Percentiles rank a stretch among this genome's conserved stretches.
phyloP scores from a whole-genome alignment of 1,140 invertebrate species.

The Platyura marginata region DNA sequence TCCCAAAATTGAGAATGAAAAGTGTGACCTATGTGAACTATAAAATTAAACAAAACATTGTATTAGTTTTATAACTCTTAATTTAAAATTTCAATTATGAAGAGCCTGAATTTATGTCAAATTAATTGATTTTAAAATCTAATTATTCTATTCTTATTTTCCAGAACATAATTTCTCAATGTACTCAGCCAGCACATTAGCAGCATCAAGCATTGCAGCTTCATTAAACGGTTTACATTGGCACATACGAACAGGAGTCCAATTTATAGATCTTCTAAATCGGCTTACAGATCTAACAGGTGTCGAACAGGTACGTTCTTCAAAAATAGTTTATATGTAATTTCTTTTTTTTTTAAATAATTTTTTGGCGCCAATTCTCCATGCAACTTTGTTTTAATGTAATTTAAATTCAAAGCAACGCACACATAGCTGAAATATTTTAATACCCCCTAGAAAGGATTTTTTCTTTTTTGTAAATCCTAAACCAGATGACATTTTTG shows the following conservation, averaged over 20 bases:
- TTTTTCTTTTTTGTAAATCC: not conserved
- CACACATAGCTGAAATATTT: not conserved
- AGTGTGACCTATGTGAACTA: not conserved
- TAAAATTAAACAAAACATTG: too few species aligned
- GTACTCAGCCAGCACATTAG: conserved; percentile 74
- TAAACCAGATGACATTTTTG: too few species aligned
- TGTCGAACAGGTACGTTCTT: conserved; percentile 17
- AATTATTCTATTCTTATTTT: conserved; percentile 24
- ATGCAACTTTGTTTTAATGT: not conserved
- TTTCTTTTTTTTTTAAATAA: not conserved
- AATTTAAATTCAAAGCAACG: not conserved
- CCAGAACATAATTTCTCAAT: conserved; percentile 75
- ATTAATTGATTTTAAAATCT: not conserved
- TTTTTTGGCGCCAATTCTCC: not conserved
- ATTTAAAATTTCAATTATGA: too few species aligned
- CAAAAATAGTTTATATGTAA: too few species aligned
- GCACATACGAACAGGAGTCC: conserved; percentile 34
- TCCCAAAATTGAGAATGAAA: too few species aligned
- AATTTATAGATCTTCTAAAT: conserved; percentile 13
- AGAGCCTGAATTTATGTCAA: too few species aligned
- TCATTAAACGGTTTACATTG: conserved; percentile 57
- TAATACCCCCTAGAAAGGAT: not conserved
- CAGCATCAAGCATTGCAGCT: conserved; percentile 64
- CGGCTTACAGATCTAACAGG: conserved; percentile 18
- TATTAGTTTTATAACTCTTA: too few species aligned